Evolutionary conservation across 2,113 vertebrate species (phyloP), one percentile per base, ranked within the genome.

Genomic region (Pitta sordida): DNA sequence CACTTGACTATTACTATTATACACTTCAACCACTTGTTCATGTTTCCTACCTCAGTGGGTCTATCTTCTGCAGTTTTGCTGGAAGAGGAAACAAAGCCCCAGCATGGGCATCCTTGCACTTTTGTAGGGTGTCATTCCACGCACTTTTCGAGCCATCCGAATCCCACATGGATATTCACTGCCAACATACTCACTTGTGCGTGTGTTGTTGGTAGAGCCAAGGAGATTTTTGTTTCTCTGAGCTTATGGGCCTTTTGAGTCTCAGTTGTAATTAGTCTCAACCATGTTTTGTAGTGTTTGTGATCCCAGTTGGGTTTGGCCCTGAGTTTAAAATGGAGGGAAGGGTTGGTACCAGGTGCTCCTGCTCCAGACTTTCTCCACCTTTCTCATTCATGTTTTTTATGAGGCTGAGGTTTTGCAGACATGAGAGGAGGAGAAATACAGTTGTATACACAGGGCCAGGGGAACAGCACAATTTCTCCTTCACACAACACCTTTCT

Each of bases 391-490:
- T 60, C 21, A 21, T 29, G 32, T 52, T 51, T 51, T 26, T 27
- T 36, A 24, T 18, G 8, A 65, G 56, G 32, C 24, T 60, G 4
- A 52, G 29, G 24, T 64, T 95, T 85, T 41, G 9, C 44, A 76
- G 41, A 56, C 29, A 32, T 4, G 34, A 84, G 8, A 73, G 16
- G 36, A 94, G 65, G 17, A 86, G n/a, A 68, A 79, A 60, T 56
- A 59, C 0, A 0, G 18, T 12, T 14, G 3, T 0, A 5, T 2
- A 2, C 9, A 52, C 3, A 70, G 21, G 29, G 30, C 56, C 51
- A 80, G 15, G 29, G 29, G 4, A 84, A 17, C 29, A 68, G 20
- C 34, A 69, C 0, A 0, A 14, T 44, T 83, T 83, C 60, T 74
- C 53, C 64, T 44, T 81, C 60, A 70, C 13, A 22, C 18, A 58